Percentiles rank a stretch among this genome's conserved stretches.
Evolutionary conservation across 2,113 vertebrate species (phyloP).

Genomic region (Verasper variegatus): DNA sequence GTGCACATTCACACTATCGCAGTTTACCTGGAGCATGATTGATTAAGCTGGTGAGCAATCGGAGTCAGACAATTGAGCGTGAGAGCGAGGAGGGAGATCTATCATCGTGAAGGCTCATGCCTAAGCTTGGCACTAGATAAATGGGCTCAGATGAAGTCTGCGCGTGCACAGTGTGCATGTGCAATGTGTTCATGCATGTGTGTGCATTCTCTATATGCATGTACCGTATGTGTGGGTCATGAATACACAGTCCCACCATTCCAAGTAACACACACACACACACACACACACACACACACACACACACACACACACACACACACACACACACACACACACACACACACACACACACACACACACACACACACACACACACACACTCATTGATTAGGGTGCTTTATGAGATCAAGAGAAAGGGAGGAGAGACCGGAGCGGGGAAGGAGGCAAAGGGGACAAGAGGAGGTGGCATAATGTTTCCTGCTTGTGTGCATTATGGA

Average conservation of each 20-base stretch:
- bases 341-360: slow-evolving; percentile 5
- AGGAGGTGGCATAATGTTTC: slow-evolving; percentile 63
- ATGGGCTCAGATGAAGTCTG: slow-evolving; percentile 54
- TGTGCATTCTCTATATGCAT: neutral
- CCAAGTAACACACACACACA: neutral
- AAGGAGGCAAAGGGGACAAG: slow-evolving; percentile 29
- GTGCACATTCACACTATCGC: slow-evolving; percentile 11
- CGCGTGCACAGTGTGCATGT: slow-evolving; percentile 4
- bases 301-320: slow-evolving; percentile 2
- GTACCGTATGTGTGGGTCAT: neutral
- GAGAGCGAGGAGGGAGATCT: slow-evolving; percentile 66
- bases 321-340: neutral
- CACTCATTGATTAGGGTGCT: neutral
- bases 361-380: neutral
- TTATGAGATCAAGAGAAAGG: slow-evolving; percentile 1
- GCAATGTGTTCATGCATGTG: neutral
- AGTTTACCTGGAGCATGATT: slow-evolving; percentile 67
- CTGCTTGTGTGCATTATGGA: slow-evolving; percentile 72
- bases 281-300: neutral
- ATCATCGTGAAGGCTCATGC: slow-evolving; percentile 78
- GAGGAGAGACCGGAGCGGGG: neutral
- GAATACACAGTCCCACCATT: neutral
- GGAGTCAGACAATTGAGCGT: slow-evolving; percentile 71
- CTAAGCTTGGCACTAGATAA: slow-evolving; percentile 68
- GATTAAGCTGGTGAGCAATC: slow-evolving; percentile 71